Percentiles rank a stretch among this genome's conserved stretches.
phyloP scores from a whole-genome alignment of 2,797 vertebrate species.

The Leptatherina wallacei region DNA sequence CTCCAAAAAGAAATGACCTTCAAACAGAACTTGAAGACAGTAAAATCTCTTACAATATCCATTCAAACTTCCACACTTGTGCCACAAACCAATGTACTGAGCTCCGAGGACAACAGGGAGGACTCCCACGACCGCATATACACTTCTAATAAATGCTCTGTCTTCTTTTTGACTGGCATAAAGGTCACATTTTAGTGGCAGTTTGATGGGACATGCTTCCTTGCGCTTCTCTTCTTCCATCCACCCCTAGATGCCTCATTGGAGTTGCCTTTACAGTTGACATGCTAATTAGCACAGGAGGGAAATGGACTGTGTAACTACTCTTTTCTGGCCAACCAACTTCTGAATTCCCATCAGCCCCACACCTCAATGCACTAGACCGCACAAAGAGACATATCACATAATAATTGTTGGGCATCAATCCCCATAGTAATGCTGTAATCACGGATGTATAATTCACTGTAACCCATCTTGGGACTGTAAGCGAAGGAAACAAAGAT shows the following conservation, averaged over 20 bases:
- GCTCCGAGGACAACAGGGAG: conserved; percentile 21
- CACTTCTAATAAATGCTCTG: conserved; percentile 5
- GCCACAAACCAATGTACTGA: conserved; percentile 4
- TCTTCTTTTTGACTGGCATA: conserved; percentile 11
- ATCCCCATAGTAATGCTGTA: conserved; percentile 47
- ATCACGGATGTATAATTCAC: conserved; percentile 33
- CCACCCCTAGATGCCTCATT: conserved; percentile 56
- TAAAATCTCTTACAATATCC: conserved; percentile 26
- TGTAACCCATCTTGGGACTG: conserved; percentile 12
- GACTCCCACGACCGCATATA: neutral
- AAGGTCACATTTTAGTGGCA: conserved; percentile 59
- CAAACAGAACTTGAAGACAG: conserved; percentile 25
- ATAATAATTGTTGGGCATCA: conserved; percentile 58
- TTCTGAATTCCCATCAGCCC: conserved; percentile 43
- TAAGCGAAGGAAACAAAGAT: conserved; percentile 11
- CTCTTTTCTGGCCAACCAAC: conserved; percentile 67
- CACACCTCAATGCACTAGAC: conserved; percentile 46
- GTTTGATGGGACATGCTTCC: conserved; percentile 44
- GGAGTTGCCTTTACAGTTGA: conserved; percentile 69
- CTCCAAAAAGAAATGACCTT: conserved; percentile 60
- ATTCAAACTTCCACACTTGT: neutral
- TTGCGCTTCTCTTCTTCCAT: conserved; percentile 28
- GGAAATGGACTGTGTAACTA: conserved; percentile 75
- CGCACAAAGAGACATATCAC: conserved; percentile 45
- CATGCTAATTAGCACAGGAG: conserved; percentile 74